Evolutionary conservation across 2,888 invertebrate genomes (phyloP), one percentile per base, ranked within the genome.

Genomic region (Campaea margaritaria): DNA sequence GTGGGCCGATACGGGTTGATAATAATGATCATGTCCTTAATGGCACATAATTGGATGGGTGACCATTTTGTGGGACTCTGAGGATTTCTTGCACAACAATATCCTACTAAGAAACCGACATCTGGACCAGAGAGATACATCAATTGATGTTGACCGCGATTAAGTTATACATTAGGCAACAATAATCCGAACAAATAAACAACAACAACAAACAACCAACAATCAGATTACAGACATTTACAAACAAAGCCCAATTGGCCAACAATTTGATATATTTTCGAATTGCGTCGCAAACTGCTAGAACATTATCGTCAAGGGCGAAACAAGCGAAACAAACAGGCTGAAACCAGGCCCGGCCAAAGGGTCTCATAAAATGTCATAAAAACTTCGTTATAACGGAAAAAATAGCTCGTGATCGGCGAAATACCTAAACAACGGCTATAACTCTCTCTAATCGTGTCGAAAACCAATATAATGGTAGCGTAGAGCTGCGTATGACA

Each of bases 301-400:
- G 34, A 60, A 39, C 58, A 61, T 65, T 53, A 55, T 44, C 52
- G 55, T 43, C 48, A 60, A 65, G 53, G 59, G 50, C 46, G 43
- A 55, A 50, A 59, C 53, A 54, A 52, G 36, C 46, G 51, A 50
- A 58, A 52, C 59, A 62, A 57, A 58, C 52, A 53, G 41, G 38
- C 50, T 42, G 49, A 62, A 60, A 64, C 45, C n/a, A 58, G 47
- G 49, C 58, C 48, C 54, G 41, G 31, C 53, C 46, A 46, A 49
- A 58, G 42, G 53, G 58, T 44, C 59, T 38, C 58, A 38, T 60
- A 50, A 65, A 62, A 59, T 65, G 54, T 62, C 68, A 60, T 65
- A 62, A 68, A 68, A 64, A 62, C 56, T 62, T 65, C 65, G 64
- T 64, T 68, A 27, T n/a, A 42, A 21, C 46, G 27, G 46, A 65